Conservation (phyloP, 2,888 invertebrate species). For the Platycheirus albimanus region DNA sequence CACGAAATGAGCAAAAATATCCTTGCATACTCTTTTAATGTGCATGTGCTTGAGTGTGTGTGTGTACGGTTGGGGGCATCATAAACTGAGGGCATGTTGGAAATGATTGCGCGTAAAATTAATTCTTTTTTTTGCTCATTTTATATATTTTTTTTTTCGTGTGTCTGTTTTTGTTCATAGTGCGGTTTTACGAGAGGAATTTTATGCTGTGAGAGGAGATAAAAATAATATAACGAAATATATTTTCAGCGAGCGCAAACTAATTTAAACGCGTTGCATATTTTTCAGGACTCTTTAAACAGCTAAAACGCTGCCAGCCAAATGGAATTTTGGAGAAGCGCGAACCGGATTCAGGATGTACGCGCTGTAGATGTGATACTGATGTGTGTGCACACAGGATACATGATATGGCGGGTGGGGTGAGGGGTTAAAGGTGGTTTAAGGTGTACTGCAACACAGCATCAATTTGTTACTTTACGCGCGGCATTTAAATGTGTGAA, state of each 20-base stretch:
- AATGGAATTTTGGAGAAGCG: constrained; percentile 2
- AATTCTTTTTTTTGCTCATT: constrained; percentile 35
- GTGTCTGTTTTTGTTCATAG: constrained; percentile 16
- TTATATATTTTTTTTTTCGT: background rate
- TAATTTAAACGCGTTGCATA: constrained; percentile 64
- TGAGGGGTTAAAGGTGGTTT: background rate
- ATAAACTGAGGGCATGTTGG: constrained; percentile 34
- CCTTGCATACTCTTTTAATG: constrained; percentile 15
- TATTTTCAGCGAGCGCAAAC: constrained; percentile 29
- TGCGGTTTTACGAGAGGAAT: constrained; percentile 47
- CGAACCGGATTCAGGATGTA: constrained; percentile 1
- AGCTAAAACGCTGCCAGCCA: constrained; percentile 38
- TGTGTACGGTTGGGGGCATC: constrained; percentile 5
- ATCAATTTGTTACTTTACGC: constrained; percentile 46
- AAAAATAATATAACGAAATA: constrained; percentile 35
- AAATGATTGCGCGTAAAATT: constrained; percentile 67
- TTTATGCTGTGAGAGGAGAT: constrained; percentile 24
- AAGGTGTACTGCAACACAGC: constrained; percentile 36
- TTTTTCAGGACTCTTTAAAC: constrained; percentile 61
- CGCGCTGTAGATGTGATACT: constrained; percentile 8
- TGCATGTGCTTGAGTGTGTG: background rate
- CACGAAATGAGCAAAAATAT: constrained; percentile 40
- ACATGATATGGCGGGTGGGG: background rate
- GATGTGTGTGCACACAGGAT: constrained; percentile 6
- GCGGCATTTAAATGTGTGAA: constrained; percentile 41